Base-by-base conservation (phyloP, 1,140 invertebrate species). In the Phortica variegata region DNA sequence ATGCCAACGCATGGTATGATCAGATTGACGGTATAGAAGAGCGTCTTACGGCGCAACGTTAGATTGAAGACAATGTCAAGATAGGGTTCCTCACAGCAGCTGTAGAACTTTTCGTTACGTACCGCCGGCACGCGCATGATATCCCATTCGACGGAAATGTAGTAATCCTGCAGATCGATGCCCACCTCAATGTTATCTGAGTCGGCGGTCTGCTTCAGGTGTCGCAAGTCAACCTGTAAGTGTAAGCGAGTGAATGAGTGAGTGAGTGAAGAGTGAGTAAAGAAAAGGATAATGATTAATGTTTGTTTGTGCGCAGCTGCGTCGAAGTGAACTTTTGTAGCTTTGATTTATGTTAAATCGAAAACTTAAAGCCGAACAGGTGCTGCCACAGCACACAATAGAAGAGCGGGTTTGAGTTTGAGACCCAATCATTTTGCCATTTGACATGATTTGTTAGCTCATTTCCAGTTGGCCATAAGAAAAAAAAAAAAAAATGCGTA, bases 31-130 rank as follows among this genome's bases (percentile, higher is more conserved):
- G 95, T 95, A 81, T 98, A 98, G 80, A 98, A 98, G 17, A 98
- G 85, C 18, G 94, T 97, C 78, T 97, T 97, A 58, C 96, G 83
- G 49, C 97, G 83, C 44, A 99, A 82, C 21, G 93, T 97, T 58
- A 99, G 90, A 78, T 98, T 95, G 82, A 99, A 99, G 53, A 95
- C 95, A 66, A 98, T 97, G 79, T 98, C 92, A 39, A 91, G 88
- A 76, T 93, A 97, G 19, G 91, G 91, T 77, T 93, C 90, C 71
- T 91, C 87, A 77, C 90, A 93, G 77, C 90, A 93, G 60, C 85
- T 89, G 80, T 94, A 94, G 77, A 89, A 93, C 72, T 91, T 91
- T 63, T 93, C 90, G 70, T 92, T 91, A 49, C 91, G 81, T 43
- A 85, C 84, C 5, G 91, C 91, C 47, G 90, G 91, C 58, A 94